Evolutionary conservation across 2,888 invertebrate genomes (phyloP).

Genomic region (Chironomus tentans): DNA sequence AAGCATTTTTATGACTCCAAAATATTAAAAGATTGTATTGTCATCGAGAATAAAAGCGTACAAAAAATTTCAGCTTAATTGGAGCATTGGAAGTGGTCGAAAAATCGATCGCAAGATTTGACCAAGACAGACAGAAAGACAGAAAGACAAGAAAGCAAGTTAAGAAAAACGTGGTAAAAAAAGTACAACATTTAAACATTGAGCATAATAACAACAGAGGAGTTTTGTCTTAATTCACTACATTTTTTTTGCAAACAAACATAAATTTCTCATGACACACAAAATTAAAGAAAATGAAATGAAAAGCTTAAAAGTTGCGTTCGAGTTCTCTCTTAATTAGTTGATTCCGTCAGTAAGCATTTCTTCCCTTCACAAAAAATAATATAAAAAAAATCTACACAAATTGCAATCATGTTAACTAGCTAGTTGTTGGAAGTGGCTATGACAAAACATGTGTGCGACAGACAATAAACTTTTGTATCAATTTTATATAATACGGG

Average conservation of each 20-base stretch:
- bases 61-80: too few species aligned
- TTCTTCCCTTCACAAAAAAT: not conserved
- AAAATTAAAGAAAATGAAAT: not conserved
- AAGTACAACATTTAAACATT: not conserved
- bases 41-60: too few species aligned
- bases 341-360: not conserved
- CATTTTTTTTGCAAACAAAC: not conserved
- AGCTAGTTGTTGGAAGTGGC: not conserved
- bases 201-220: not conserved
- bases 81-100: too few species aligned
- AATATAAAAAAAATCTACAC: not conserved
- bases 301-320: not conserved
- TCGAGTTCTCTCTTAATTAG: not conserved
- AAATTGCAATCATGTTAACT: too few species aligned
- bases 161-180: too few species aligned
- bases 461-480: conserved; percentile 1
- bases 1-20: too few species aligned
- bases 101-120: too few species aligned
- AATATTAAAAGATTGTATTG: too few species aligned
- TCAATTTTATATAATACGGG: not conserved
- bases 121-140: too few species aligned
- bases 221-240: not conserved
- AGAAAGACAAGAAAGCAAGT: too few species aligned
- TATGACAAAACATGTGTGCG: conserved; percentile 2
- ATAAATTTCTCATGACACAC: not conserved